A percentile compares a stretch with the other conserved stretches of the same genome.
Conservation (phyloP, 2,797 vertebrate species). For the Lagodon rhomboides region DNA sequence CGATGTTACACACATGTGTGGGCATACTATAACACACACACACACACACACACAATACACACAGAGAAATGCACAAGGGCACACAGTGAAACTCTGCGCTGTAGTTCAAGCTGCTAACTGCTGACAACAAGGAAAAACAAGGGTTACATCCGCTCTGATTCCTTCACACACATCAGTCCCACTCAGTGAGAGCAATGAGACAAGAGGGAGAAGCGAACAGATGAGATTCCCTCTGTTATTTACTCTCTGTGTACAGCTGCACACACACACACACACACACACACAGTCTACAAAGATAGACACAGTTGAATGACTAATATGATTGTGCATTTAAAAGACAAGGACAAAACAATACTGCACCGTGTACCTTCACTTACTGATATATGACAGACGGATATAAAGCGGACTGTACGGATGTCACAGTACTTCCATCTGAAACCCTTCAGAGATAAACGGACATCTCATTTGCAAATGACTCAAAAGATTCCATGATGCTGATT, state of each 20-base stretch:
- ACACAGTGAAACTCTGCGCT: constrained; percentile 27
- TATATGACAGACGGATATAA: neutral
- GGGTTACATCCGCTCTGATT: constrained; percentile 80
- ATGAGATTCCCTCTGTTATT: constrained; percentile 64
- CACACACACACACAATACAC: constrained; percentile 22
- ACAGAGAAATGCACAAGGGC: constrained; percentile 7
- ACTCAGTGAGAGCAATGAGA: constrained; percentile 55
- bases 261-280: constrained; percentile 4
- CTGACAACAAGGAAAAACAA: constrained; percentile 74
- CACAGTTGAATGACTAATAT: neutral
- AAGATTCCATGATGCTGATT: neutral
- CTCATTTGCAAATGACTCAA: neutral
- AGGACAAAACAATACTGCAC: neutral
- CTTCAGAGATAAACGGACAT: neutral
- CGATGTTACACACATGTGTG: constrained; percentile 15
- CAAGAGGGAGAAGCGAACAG: constrained; percentile 48
- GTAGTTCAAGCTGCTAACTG: constrained; percentile 68
- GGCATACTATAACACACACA: constrained; percentile 18
- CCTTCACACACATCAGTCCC: constrained; percentile 74
- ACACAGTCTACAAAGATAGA: neutral
- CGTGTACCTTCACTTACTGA: neutral
- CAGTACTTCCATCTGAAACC: neutral
- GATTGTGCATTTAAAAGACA: neutral
- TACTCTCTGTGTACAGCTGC: constrained; percentile 43
- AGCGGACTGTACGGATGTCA: too few species aligned